phyloP scores from a whole-genome alignment of 2,888 invertebrate species.

The Drosophila lacicola region DNA sequence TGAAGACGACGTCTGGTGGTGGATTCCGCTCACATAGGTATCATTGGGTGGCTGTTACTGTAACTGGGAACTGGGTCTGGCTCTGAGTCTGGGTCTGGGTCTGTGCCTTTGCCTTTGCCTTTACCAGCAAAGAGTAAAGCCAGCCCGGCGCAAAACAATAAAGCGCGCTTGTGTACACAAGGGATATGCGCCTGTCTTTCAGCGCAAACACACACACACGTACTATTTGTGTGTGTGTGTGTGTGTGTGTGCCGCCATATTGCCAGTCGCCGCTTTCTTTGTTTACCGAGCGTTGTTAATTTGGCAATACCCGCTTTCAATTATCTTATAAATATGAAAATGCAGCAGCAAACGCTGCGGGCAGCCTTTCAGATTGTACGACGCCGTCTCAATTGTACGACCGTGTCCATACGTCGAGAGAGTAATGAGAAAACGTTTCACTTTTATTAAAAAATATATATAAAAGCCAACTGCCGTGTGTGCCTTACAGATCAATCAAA shows the following conservation, averaged over 20 bases:
- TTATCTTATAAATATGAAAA: conserved; percentile 85
- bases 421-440: conserved; percentile 76
- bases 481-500: conserved; percentile 83
- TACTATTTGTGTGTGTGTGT: conserved; percentile 16
- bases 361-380: conserved; percentile 39
- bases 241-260: conserved; percentile 63
- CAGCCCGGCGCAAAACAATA: conserved; percentile 80
- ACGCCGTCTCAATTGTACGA: conserved; percentile 24
- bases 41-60: conserved; percentile 55
- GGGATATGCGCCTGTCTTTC: conserved; percentile 80
- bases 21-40: conserved; percentile 49
- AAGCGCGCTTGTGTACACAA: conserved; percentile 83
- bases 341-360: conserved; percentile 78
- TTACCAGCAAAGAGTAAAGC: conserved; percentile 59
- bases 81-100: conserved; percentile 7
- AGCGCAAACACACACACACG: conserved; percentile 43
- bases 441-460: conserved; percentile 73
- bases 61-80: conserved; percentile 13
- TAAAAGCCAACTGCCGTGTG: conserved; percentile 77
- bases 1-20: conserved; percentile 58
- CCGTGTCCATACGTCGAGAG: conserved; percentile 2
- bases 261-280: conserved; percentile 66
- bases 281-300: conserved; percentile 83
- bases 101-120: conserved; percentile 1
- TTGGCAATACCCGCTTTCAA: conserved; percentile 85